Conservation (phyloP, 2,113 vertebrate species). For the Sakesphorus luctuosus region DNA sequence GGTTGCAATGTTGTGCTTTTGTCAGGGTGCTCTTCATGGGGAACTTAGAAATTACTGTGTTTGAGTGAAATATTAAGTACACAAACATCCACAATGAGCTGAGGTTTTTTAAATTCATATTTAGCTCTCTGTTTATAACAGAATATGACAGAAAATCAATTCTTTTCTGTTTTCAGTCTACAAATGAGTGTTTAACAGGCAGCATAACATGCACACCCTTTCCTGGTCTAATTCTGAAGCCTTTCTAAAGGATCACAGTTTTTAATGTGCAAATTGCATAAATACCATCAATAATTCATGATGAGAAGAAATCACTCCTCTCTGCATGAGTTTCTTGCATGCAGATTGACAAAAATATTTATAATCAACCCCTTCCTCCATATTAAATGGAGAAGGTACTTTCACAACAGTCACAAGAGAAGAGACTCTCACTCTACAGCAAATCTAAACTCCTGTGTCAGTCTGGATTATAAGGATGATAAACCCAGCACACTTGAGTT, state of each 20-base stretch:
- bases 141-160: conserved; percentile 61
- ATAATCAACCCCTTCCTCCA: background rate
- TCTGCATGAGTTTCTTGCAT: background rate
- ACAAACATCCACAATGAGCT: background rate
- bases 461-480: background rate
- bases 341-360: background rate
- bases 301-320: background rate
- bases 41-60: background rate
- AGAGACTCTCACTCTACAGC: background rate
- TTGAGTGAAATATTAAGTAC: background rate
- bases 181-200: conserved; percentile 13
- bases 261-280: background rate
- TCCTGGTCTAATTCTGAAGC: conserved; percentile 43
- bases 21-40: background rate
- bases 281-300: background rate
- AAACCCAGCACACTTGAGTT: background rate
- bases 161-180: conserved; percentile 32
- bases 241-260: background rate
- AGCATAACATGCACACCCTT: background rate
- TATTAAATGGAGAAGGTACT: background rate
- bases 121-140: conserved; percentile 25
- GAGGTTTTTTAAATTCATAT: background rate
- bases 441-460: background rate
- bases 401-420: background rate
- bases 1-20: background rate